Evolutionary conservation across 2,888 invertebrate genomes (phyloP).

Genomic region (Xestia rhomboidea): DNA sequence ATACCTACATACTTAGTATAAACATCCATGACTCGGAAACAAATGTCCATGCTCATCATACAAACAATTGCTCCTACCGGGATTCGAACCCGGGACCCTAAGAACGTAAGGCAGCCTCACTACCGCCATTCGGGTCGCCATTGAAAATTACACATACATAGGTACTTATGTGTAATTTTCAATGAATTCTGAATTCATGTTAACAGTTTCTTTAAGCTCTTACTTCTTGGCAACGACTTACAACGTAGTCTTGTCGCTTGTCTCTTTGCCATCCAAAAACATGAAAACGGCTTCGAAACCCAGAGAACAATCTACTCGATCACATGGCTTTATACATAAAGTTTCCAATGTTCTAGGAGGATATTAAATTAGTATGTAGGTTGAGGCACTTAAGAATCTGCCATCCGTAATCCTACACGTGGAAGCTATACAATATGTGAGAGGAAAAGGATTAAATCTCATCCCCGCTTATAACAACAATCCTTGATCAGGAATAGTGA

Average conservation of each 20-base stretch:
- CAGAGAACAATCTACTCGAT: too few relatives aligned
- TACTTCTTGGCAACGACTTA: not conserved
- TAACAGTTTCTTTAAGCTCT: not conserved
- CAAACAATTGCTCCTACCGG: too few relatives aligned
- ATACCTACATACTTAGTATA: too few relatives aligned
- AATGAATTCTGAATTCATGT: too few relatives aligned
- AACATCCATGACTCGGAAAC: too few relatives aligned
- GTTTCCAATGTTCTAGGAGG: not conserved
- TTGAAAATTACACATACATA: not conserved
- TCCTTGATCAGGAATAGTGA: not conserved
- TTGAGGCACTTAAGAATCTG: conserved; percentile 11
- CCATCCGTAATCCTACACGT: not conserved
- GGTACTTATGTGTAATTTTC: too few relatives aligned
- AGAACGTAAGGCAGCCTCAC: too few relatives aligned
- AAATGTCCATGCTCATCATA: too few relatives aligned
- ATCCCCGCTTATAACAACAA: not conserved
- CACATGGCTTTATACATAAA: not conserved
- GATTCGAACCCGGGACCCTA: too few relatives aligned
- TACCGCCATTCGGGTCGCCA: too few relatives aligned
- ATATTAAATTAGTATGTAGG: conserved; percentile 6
- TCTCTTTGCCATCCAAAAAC: not conserved
- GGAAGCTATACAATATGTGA: not conserved
- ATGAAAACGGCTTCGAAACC: not conserved
- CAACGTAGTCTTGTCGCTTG: not conserved
- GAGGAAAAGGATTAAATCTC: not conserved